Base-by-base conservation (phyloP, 2,113 vertebrate genomes). In the Pitta sordida region DNA sequence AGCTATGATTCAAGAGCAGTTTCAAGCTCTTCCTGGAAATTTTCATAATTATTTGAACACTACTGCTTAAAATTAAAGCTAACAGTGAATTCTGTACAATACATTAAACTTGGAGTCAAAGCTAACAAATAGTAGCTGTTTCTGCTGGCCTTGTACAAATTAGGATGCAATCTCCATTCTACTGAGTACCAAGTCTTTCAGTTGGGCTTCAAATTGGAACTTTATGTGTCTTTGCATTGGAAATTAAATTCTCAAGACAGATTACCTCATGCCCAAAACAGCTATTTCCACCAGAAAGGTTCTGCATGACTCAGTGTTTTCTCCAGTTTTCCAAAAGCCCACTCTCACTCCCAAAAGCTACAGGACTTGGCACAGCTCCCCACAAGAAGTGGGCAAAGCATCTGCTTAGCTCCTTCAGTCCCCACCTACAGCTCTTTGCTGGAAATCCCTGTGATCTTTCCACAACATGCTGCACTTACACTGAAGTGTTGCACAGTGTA, bases 251-350 rank as follows among this genome's bases (percentile, higher is more conserved):
- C 58, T 85, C 37, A 78, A 96, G 69, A 79, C 51, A 60, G 56
- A 91, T 86, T 87, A 92, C 62, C 51, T 95, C 89, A 93, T 74
- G 26, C 58, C 82, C 37, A 82, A 86, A 39, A 74, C 63, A 92
- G 74, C 58, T 84, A 69, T 74, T 94, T 91, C 62, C 41, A 85
- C 32, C 56, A 84, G 24, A 59, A 56, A 53, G 15, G 13, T 83
- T 93, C 68, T 56, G 73, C 2, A 3, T 88, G 83, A 95, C 70
- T 89, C 4, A 14, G 39, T 84, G 91, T 46, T 82, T 76, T 84
- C 89, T 58, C 36, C 51, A 46, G 48, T 23, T 92, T 95, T 83
- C 81, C 49, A 82, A 30, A 82, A 83, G 52, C 91, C 89, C 78
- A 92, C 91, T 82, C 91, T 82, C 74, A 73, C 19, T 46, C 71